Conservation (phyloP, 2,888 invertebrate genomes). For the Apodemia zela region DNA sequence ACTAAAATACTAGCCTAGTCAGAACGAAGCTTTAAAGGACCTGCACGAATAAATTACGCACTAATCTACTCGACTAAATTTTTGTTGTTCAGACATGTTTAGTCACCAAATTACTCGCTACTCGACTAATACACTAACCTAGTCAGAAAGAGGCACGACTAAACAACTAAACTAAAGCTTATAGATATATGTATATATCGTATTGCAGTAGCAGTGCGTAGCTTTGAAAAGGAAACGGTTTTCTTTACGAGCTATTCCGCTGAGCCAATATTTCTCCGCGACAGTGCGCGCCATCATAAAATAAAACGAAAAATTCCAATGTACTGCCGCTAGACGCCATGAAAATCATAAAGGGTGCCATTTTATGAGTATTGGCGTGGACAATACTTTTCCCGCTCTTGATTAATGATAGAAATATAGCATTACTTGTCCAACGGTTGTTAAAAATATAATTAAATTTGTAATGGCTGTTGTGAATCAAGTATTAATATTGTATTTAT, state of each 20-base stretch:
- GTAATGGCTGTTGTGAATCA: not conserved
- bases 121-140: no score
- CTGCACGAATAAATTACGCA: no score
- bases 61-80: no score
- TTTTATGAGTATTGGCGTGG: slow-evolving; percentile 67
- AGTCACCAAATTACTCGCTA: no score
- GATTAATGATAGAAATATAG: slow-evolving; percentile 54
- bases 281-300: slow-evolving; percentile 79
- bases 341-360: slow-evolving; percentile 76
- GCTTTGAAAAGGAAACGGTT: slow-evolving; percentile 72
- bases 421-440: slow-evolving; percentile 1
- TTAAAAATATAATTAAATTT: slow-evolving; percentile 1
- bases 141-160: no score
- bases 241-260: slow-evolving; percentile 79
- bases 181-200: slow-evolving; percentile 55
- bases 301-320: slow-evolving; percentile 80
- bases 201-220: slow-evolving; percentile 70
- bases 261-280: slow-evolving; percentile 80
- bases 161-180: slow-evolving; percentile 33
- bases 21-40: no score
- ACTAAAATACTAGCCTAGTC: no score
- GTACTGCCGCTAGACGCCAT: slow-evolving; percentile 66
- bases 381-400: slow-evolving; percentile 55
- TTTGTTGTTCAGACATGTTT: no score
- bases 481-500: no score